These are phyloP conservation scores for Dissostichus mawsoni DNA, from an alignment of 2,113 vertebrate species.

Conservation along the genomic window DNA sequence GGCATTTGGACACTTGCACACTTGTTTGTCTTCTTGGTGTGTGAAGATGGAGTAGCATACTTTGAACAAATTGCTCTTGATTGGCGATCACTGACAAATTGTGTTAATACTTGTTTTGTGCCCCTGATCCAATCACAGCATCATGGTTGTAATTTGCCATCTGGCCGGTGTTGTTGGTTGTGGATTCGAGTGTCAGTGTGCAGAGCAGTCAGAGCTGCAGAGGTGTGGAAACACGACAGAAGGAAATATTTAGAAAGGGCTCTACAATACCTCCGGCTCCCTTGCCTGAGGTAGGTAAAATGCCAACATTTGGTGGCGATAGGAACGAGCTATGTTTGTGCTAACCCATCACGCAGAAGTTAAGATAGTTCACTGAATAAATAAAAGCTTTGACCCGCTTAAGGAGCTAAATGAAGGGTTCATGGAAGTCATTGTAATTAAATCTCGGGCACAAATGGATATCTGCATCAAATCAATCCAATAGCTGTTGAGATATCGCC, in stretches of 20 bases:
- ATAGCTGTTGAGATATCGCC: too few species aligned
- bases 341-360: neutral
- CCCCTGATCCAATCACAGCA: slow-evolving; percentile 10
- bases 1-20: neutral
- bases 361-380: neutral
- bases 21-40: neutral
- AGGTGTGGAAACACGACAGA: neutral
- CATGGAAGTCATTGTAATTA: neutral
- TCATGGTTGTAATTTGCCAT: slow-evolving; percentile 40
- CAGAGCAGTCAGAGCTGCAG: neutral
- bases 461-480: too few species aligned
- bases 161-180: slow-evolving; percentile 11
- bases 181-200: neutral
- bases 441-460: too few species aligned
- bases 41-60: neutral
- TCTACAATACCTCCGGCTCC: too few species aligned
- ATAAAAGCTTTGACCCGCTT: neutral
- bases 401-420: neutral
- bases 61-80: slow-evolving; percentile 26
- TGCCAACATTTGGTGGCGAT: neutral
- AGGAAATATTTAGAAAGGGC: neutral
- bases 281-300: too few species aligned
- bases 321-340: neutral
- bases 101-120: slow-evolving; percentile 14
- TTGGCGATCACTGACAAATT: slow-evolving; percentile 28